Conservation (phyloP, 2,888 invertebrate species). For the Dendrolimus houi region DNA sequence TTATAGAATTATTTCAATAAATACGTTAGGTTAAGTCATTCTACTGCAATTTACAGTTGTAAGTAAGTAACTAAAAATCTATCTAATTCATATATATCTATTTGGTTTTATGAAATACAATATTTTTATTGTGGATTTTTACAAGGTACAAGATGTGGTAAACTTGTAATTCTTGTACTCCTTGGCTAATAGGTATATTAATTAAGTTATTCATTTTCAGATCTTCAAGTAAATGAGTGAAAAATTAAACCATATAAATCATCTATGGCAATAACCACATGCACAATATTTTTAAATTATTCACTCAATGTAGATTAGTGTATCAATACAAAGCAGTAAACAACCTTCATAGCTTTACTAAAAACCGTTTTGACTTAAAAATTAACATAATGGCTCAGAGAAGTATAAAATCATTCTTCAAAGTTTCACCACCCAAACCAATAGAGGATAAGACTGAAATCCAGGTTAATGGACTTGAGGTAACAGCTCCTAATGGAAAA, state of each 20-base stretch:
- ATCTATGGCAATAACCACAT: slow-evolving; percentile 10
- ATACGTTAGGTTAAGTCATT: no score
- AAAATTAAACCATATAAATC: no score
- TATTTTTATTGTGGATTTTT: no score
- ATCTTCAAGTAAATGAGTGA: not conserved
- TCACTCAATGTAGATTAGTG: slow-evolving; percentile 16
- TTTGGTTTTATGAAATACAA: no score
- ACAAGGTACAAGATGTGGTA: no score
- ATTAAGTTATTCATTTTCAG: no score
- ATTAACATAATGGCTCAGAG: slow-evolving; percentile 54
- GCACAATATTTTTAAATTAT: slow-evolving; percentile 15
- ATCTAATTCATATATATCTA: no score
- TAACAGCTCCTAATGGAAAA: slow-evolving; percentile 11
- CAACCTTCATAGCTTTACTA: not conserved
- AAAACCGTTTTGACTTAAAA: not conserved
- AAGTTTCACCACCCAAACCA: slow-evolving; percentile 45
- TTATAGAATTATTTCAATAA: no score
- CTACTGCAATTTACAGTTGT: not conserved
- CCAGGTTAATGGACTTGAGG: not conserved
- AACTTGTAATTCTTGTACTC: no score
- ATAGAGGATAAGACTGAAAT: not conserved
- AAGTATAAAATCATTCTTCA: slow-evolving; percentile 66
- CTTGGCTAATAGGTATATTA: no score
- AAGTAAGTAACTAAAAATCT: not conserved
- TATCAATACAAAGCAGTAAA: not conserved